A percentile compares a stretch with the other conserved stretches of the same genome.
phyloP scores from a whole-genome alignment of 92 coral and sea anemone genomes.

The Zoanthus sociatus region DNA sequence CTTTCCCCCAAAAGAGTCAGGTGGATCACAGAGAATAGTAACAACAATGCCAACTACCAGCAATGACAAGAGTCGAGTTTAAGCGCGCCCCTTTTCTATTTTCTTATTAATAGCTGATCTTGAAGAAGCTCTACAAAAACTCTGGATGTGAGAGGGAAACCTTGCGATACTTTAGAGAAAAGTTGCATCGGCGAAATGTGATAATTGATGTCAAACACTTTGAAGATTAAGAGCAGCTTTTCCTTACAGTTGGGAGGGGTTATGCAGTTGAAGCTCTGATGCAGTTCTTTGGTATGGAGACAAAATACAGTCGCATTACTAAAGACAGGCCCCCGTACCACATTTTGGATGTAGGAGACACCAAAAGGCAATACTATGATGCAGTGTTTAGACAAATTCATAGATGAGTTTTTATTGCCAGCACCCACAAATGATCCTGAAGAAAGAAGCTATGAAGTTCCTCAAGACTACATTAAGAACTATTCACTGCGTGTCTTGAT shows the following conservation, averaged over 20 bases:
- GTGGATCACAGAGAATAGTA: no score
- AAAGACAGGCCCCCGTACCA: constrained; percentile 47
- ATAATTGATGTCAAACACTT: constrained; percentile 67
- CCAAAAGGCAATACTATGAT: constrained; percentile 41
- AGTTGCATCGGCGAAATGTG: constrained; percentile 50
- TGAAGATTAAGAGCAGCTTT: constrained; percentile 72
- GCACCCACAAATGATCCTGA: not conserved
- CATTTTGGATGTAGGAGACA: constrained; percentile 42
- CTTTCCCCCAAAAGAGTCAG: no score
- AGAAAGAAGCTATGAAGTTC: not conserved
- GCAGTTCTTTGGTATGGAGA: constrained; percentile 46
- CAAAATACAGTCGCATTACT: no score
- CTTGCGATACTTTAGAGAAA: constrained; percentile 44
- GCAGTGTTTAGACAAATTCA: constrained; percentile 12
- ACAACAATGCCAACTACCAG: no score
- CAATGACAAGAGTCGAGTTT: no score
- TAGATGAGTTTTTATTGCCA: constrained; percentile 12
- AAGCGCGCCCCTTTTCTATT: no score
- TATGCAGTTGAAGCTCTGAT: constrained; percentile 61
- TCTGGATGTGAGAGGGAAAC: constrained; percentile 44
- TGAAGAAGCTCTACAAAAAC: constrained; percentile 61
- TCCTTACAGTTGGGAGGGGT: constrained; percentile 53
- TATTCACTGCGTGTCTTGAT: constrained; percentile 46
- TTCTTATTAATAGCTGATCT: constrained; percentile 23
- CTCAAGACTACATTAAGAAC: constrained; percentile 7